These are phyloP conservation scores for Neodiprion pinetum DNA, from an alignment of 1,140 invertebrate species.

Conservation along the genomic window DNA sequence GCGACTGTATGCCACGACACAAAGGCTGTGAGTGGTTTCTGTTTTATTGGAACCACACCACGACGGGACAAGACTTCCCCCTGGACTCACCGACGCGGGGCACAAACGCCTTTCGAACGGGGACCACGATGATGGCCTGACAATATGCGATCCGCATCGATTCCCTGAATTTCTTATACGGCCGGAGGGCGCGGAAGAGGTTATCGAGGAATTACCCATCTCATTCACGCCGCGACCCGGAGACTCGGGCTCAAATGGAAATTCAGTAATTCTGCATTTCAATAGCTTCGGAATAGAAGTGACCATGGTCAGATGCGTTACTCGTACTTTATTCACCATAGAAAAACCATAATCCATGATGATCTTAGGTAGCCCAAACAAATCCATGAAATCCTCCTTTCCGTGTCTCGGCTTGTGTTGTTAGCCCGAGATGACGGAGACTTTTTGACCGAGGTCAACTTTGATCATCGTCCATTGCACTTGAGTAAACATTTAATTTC, in stretches of 20 bases:
- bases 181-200: slow-evolving; percentile 8
- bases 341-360: no score
- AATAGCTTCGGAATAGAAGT: no score
- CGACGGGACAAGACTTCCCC: no score
- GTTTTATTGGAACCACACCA: slow-evolving; percentile 60
- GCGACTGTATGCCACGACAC: slow-evolving; percentile 55
- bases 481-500: neutral
- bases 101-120: neutral
- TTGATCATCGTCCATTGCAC: neutral
- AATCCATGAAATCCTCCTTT: no score
- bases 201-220: slow-evolving; percentile 35
- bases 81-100: no score
- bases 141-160: slow-evolving; percentile 49
- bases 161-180: slow-evolving; percentile 42
- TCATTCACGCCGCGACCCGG: slow-evolving; percentile 34
- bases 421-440: no score
- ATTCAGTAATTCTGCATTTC: neutral
- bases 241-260: slow-evolving; percentile 19
- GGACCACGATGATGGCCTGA: slow-evolving; percentile 46
- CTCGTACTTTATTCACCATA: no score
- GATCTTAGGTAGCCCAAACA: no score
- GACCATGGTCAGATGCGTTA: no score
- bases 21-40: slow-evolving; percentile 62
- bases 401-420: no score
- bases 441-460: neutral